Evolutionary conservation across 92 coral and sea anemone species (phyloP).

Genomic region (Anthopleura xanthogrammica): DNA sequence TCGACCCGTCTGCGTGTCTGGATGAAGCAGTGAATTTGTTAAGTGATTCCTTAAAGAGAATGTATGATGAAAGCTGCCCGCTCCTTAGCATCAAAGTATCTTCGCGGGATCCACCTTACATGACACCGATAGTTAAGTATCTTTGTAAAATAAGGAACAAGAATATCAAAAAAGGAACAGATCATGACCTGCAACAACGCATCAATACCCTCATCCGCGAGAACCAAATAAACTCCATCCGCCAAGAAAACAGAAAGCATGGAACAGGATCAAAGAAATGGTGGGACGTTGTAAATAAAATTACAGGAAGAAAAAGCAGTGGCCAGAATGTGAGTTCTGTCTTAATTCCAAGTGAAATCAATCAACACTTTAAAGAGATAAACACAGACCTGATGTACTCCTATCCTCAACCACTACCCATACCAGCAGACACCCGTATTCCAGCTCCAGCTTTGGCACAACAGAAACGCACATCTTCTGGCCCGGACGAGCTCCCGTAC

Average conservation of each 20-base stretch:
- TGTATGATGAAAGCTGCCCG: background rate
- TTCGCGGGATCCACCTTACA: background rate
- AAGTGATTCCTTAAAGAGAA: background rate
- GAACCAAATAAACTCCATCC: too few relatives aligned
- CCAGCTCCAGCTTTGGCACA: constrained; percentile 22
- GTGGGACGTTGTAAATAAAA: constrained; percentile 55
- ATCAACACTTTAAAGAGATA: constrained; percentile 12
- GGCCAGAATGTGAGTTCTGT: constrained; percentile 1
- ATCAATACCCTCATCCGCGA: background rate
- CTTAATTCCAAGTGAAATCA: constrained; percentile 6
- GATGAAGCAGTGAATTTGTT: background rate
- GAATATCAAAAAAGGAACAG: too few relatives aligned
- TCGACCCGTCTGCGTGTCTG: background rate
- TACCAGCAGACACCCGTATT: constrained; percentile 38
- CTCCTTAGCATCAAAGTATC: background rate
- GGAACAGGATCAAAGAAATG: constrained; percentile 39
- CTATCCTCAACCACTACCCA: constrained; percentile 40
- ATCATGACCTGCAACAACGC: background rate
- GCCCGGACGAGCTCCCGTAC: constrained; percentile 57
- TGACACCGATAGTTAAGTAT: background rate
- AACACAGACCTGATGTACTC: constrained; percentile 6
- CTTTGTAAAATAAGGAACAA: background rate
- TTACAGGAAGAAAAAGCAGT: constrained; percentile 21
- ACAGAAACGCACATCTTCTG: constrained; percentile 12
- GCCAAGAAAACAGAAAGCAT: constrained; percentile 31